Evolutionary conservation across 2,113 vertebrate genomes (phyloP), one percentile per base, ranked within the genome.

Genomic region (Opisthocomus hoazin): DNA sequence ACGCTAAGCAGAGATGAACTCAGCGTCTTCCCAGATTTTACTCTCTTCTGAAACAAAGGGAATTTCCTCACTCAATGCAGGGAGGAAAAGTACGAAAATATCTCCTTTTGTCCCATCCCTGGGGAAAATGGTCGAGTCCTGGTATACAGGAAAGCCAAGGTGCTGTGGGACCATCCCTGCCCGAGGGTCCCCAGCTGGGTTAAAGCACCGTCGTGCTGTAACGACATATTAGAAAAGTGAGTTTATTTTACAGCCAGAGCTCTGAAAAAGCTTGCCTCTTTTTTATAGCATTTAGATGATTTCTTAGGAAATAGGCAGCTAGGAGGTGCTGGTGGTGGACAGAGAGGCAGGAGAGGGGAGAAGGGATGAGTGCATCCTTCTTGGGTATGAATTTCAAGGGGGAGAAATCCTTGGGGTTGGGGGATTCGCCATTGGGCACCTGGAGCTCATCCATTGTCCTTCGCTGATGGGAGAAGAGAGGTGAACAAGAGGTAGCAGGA

Each of bases 41-140:
- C 45, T 22, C 19, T 11, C 30, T 89, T 91, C 19, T 50, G 48
- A 46, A 89, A 50, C 29, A 78, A 70, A 51, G 17, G 46, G 51
- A 71, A 43, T 53, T 66, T 63, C 63, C 45, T 54, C 17, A 9
- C 20, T 51, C 29, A 22, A 0, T 0, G 0, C 7, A 27, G 24
- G 45, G n/a, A 82, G 19, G n/a, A 73, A 79, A 48, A 5, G 11
- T 3, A 23, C n/a, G 19, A 69, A 69, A 80, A 32, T 34, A 32
- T 24, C 14, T 84, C 34, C 60, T n/a, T 60, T 11, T 36, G 39
- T 60, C 39, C 37, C 43, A 0, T 41, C 29, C n/a, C 46, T 57
- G 15, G 32, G 36, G 23, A 61, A 71, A 84, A 15, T 0, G 1
- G 14, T 18, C 6, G 1, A 17, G 24, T 30, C 16, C 37, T 69